Percentiles rank a stretch among this genome's conserved stretches.
Evolutionary conservation across 2,797 vertebrate genomes (phyloP).

Genomic region (Tokudaia tokunoshimensis): DNA sequence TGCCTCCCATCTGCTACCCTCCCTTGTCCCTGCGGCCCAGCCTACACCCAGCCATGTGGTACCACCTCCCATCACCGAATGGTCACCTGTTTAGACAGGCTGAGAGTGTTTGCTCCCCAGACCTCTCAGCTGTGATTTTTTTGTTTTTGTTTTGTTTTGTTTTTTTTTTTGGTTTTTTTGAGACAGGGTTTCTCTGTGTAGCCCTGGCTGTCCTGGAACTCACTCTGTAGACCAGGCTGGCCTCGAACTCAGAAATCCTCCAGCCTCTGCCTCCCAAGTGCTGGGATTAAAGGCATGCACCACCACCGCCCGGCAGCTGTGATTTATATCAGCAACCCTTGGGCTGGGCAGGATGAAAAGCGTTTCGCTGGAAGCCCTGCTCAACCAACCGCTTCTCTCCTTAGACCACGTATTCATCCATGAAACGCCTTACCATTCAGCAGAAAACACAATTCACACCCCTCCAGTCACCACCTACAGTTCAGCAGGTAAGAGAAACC

Average conservation of each 20-base stretch:
- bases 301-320: too few species aligned
- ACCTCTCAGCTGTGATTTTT: constrained; percentile 11
- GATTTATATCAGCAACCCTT: constrained; percentile 71
- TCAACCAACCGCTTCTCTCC: constrained; percentile 50
- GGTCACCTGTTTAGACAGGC: constrained; percentile 78
- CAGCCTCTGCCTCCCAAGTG: too few species aligned
- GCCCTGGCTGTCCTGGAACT: too few species aligned
- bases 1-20: constrained; percentile 21
- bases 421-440: constrained; percentile 25
- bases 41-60: neutral
- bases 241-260: too few species aligned
- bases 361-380: neutral
- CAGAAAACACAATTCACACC: constrained; percentile 76
- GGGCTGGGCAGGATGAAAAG: neutral
- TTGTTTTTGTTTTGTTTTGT: too few species aligned
- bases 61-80: neutral
- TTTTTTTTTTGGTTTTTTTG: too few species aligned
- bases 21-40: neutral
- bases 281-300: too few species aligned
- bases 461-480: constrained; percentile 6
- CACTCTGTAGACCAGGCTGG: too few species aligned
- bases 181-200: too few species aligned
- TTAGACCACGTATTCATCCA: constrained; percentile 67
- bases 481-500: constrained; percentile 71
- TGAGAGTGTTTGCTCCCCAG: constrained; percentile 72